phyloP scores from a whole-genome alignment of 23 tunicate species.

The Trididemnum miniatum region DNA sequence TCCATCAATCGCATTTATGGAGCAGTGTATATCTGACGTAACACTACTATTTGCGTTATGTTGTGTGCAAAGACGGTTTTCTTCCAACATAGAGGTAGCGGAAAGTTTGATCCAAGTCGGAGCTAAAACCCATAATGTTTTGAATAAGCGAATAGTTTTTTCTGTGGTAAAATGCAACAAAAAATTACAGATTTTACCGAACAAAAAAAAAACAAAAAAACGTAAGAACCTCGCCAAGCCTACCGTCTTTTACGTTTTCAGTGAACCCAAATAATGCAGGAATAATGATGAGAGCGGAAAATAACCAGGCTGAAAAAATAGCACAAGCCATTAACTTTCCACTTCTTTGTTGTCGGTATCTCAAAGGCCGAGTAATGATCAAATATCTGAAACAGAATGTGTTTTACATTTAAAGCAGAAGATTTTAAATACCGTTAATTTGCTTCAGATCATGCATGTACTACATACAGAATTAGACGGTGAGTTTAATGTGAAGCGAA shows the following conservation, averaged over 20 bases:
- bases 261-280: constrained; percentile 85
- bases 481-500: too few species aligned
- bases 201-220: too few species aligned
- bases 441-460: too few species aligned
- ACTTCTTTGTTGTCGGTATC: constrained; percentile 70
- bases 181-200: too few species aligned
- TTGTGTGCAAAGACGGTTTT: neutral
- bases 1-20: constrained; percentile 4
- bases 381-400: too few species aligned
- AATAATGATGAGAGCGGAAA: constrained; percentile 77
- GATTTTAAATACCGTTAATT: too few species aligned
- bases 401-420: too few species aligned
- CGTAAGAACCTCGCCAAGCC: too few species aligned
- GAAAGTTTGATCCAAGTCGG: constrained; percentile 6
- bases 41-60: neutral
- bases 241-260: constrained; percentile 81
- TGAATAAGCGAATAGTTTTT: too few species aligned
- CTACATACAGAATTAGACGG: too few species aligned
- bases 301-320: constrained; percentile 64
- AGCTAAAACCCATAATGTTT: neutral
- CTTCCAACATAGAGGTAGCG: neutral
- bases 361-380: constrained; percentile 81
- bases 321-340: constrained; percentile 53
- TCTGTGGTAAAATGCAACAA: too few species aligned
- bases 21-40: neutral